Percentiles rank a stretch among this genome's conserved stretches.
Evolutionary conservation across 1,140 invertebrate genomes (phyloP).

Genomic region (Cotesia typhae): DNA sequence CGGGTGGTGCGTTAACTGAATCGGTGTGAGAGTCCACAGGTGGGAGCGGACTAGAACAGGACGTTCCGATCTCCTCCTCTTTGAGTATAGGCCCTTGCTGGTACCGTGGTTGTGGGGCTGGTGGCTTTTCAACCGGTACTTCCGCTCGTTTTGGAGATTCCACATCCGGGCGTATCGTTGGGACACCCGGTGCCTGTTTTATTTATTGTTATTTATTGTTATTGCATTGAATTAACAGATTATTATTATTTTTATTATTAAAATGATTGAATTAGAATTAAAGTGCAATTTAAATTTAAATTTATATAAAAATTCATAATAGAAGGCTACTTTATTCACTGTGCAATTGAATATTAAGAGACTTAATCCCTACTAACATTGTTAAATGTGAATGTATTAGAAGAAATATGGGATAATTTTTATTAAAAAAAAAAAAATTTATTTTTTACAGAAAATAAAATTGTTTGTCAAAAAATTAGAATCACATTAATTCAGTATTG

Average conservation of each 20-base stretch:
- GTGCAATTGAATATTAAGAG: no score
- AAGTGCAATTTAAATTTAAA: no score
- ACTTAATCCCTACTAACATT: no score
- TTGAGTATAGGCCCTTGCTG: slow-evolving; percentile 20
- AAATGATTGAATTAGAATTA: not conserved
- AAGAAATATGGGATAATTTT: no score
- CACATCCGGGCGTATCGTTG: slow-evolving; percentile 1
- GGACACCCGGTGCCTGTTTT: slow-evolving; percentile 15
- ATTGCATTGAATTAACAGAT: not conserved
- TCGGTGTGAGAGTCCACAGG: slow-evolving; percentile 12
- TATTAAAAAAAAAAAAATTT: no score
- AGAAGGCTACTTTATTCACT: no score
- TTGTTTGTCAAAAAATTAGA: no score
- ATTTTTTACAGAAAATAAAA: no score
- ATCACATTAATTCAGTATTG: no score
- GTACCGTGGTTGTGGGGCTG: no score
- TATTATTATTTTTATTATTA: slow-evolving; percentile 1
- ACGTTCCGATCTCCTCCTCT: slow-evolving; percentile 16
- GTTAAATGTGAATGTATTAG: no score
- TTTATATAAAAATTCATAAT: no score
- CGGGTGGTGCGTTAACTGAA: slow-evolving; percentile 36
- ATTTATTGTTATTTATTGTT: not conserved
- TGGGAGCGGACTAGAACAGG: slow-evolving; percentile 35
- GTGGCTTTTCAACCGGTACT: not conserved
- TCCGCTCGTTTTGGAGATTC: slow-evolving; percentile 22